Conservation (phyloP, 2,888 invertebrate species). For the Chymomyza procnemis region DNA sequence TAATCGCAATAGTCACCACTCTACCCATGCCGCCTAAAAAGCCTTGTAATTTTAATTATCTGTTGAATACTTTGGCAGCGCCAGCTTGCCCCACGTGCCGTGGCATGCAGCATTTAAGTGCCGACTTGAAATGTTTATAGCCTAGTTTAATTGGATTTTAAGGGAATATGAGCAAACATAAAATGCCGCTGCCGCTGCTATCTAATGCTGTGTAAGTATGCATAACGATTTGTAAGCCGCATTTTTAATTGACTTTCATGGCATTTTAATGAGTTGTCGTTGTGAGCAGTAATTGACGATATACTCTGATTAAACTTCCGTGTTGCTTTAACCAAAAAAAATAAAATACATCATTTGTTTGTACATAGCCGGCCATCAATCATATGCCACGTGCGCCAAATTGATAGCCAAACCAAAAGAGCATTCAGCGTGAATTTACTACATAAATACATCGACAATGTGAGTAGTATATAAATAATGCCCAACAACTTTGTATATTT, state of each 20-base stretch:
- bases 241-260: slow-evolving; percentile 5
- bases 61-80: slow-evolving; percentile 30
- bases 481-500: not conserved
- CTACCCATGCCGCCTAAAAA: not conserved
- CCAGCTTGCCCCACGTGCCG: not conserved
- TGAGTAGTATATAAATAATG: no score
- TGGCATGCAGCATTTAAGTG: not conserved
- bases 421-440: not conserved
- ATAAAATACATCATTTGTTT: not conserved
- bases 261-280: not conserved
- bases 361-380: not conserved
- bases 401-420: not conserved
- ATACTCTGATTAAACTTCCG: not conserved
- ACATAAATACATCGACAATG: no score
- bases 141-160: slow-evolving; percentile 45
- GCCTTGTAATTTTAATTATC: slow-evolving; percentile 50
- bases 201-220: slow-evolving; percentile 18
- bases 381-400: not conserved
- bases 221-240: slow-evolving; percentile 7
- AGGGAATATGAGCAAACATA: slow-evolving; percentile 31
- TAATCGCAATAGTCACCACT: slow-evolving; percentile 12
- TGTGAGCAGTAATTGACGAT: not conserved
- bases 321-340: not conserved
- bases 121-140: slow-evolving; percentile 44
- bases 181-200: not conserved